Evolutionary conservation across 2,113 vertebrate species (phyloP).

Genomic region (Nicator chloris): DNA sequence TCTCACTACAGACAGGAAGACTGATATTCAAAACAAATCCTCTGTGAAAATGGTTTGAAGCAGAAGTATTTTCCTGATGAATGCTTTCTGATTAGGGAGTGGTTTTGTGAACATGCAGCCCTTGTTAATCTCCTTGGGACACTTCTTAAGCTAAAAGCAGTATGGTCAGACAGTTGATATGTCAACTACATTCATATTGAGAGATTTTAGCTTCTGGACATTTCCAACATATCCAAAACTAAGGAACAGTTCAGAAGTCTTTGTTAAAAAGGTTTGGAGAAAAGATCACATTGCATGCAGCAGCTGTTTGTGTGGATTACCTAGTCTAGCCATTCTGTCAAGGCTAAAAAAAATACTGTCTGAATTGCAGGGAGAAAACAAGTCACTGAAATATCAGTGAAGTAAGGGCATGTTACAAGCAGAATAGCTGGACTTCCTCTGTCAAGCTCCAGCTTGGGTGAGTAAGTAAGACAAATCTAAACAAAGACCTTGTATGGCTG

Average conservation of each 20-base stretch:
- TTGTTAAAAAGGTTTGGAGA: constrained; percentile 66
- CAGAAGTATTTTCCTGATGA: not conserved
- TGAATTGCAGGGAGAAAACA: constrained; percentile 69
- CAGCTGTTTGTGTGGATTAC: constrained; percentile 81
- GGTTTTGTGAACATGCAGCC: not conserved
- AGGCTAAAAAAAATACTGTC: constrained; percentile 77
- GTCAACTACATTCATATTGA: constrained; percentile 60
- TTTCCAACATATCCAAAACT: constrained; percentile 65
- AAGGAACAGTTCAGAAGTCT: constrained; percentile 65
- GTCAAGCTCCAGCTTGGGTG: not conserved
- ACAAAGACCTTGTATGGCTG: not conserved
- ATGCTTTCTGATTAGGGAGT: not conserved
- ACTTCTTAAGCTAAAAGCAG: constrained; percentile 43
- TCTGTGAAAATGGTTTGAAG: constrained; percentile 20
- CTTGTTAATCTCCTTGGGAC: constrained; percentile 27
- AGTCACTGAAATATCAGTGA: constrained; percentile 62
- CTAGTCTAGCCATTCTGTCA: constrained; percentile 79
- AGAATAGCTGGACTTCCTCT: constrained; percentile 10
- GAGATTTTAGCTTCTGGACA: constrained; percentile 67
- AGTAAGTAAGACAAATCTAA: not conserved
- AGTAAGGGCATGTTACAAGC: constrained; percentile 45
- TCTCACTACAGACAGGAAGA: not conserved
- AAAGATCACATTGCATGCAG: constrained; percentile 78
- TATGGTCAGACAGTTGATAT: constrained; percentile 40
- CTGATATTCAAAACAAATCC: constrained; percentile 7